Evolutionary conservation across 64 coral and sea anemone genomes (phyloP).

Genomic region (Montipora sp.): DNA sequence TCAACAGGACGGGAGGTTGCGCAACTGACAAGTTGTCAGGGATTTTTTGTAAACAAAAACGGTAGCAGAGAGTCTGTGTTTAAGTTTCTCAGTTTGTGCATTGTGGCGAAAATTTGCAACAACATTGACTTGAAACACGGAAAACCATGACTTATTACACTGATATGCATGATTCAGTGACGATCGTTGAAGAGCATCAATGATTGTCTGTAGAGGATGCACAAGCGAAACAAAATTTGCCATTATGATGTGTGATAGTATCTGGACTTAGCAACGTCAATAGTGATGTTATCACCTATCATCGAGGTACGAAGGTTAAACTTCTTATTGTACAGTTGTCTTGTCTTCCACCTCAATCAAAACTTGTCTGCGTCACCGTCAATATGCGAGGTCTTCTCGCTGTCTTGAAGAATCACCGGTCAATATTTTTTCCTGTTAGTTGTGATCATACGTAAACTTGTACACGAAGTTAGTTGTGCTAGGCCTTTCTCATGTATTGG

Average conservation of each 20-base stretch:
- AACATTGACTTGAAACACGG: too few relatives aligned
- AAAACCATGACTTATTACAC: too few relatives aligned
- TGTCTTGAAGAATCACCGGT: too few relatives aligned
- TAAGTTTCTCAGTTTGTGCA: background rate
- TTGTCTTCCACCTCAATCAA: background rate
- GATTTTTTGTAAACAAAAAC: slow-evolving; percentile 12
- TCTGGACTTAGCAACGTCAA: background rate
- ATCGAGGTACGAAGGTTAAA: background rate
- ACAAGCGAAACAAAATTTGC: too few relatives aligned
- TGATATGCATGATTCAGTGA: too few relatives aligned
- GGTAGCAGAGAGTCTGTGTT: background rate
- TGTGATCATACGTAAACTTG: too few relatives aligned
- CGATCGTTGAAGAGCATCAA: background rate
- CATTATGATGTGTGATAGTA: background rate
- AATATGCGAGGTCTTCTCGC: too few relatives aligned
- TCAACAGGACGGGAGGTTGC: too few relatives aligned
- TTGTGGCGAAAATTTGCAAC: background rate
- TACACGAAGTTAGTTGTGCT: too few relatives aligned
- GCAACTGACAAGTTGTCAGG: background rate
- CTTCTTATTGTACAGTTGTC: background rate
- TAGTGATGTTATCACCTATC: background rate
- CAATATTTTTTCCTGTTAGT: too few relatives aligned
- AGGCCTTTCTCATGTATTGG: too few relatives aligned
- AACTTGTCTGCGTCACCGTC: background rate
- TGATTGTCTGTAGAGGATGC: background rate